Evolutionary conservation across 2,888 invertebrate species (phyloP), one percentile per base, ranked within the genome.

Genomic region (Dichetophora obliterata): DNA sequence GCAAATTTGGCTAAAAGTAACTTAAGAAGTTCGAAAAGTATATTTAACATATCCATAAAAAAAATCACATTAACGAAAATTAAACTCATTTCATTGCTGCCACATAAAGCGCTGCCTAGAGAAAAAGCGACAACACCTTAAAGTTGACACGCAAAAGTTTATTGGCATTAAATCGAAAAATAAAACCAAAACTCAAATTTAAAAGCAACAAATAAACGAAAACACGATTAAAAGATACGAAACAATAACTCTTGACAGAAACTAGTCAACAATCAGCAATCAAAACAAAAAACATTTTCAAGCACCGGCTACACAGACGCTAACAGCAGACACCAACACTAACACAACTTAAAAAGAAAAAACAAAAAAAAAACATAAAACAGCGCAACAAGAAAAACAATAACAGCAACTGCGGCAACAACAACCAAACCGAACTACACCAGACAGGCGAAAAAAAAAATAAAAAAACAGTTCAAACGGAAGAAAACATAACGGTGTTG

Each of bases 61-160:
- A 31, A 68, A 1, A 68, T 9, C 68, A 68, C 16, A 8, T 57
- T 59, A 59, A 57, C 16, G 8, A 71, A 54, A 71, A 37, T 59
- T n/a, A 3, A 37, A 59, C 8, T 11, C 22, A 66, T n/a, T 34
- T 16, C 43, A 43, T 34, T 19, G 34, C 57, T 34, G 71, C 31
- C 57, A 66, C 14, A 16, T 68, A 27, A 50, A 48, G 22, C 19
- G 66, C 66, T 43, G 48, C 43, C 43, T 48, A 11, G 16, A 34
- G 48, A 37, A 19, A n/a, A 11, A 54, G 76, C 72, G 65, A 65
- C 72, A 72, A 74, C 73, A 61, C 74, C 73, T 50, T 54, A 74
- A 77, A 73, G 73, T 19, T 69, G 73, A 74, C 63, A 69, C 61
- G 61, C 52, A n/a, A 74, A 77, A 77, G 69, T 74, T 76, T 76